Evolutionary conservation across 37 sponge, comb jelly and placozoan genomes (phyloP).

Genomic region (Corticium candelabrum): DNA sequence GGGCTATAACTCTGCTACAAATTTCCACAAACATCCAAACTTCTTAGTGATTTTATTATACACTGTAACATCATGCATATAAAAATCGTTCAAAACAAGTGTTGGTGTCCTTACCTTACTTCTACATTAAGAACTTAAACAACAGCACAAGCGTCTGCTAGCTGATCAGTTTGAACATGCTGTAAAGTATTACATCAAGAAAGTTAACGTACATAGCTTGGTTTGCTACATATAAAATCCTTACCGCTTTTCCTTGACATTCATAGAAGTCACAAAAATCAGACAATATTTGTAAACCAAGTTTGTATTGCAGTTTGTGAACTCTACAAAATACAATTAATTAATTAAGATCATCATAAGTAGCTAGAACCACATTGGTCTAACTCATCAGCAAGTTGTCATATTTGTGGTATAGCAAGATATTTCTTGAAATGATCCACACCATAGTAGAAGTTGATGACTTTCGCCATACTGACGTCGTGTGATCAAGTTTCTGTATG

Average conservation of each 20-base stretch:
- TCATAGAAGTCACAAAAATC: slow-evolving; percentile 60
- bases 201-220: slow-evolving; percentile 79
- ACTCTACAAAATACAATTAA: slow-evolving; percentile 24
- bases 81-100: too few species aligned
- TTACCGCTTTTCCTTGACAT: background rate
- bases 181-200: slow-evolving; percentile 59
- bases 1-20: too few species aligned
- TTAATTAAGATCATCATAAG: background rate
- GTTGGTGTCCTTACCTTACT: slow-evolving; percentile 7
- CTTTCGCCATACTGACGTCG: slow-evolving; percentile 64
- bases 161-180: too few species aligned
- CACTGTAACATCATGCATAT: too few species aligned
- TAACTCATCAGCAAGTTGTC: slow-evolving; percentile 39
- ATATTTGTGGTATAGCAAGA: slow-evolving; percentile 70
- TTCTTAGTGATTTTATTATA: too few species aligned
- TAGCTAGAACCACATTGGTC: background rate
- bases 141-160: slow-evolving; percentile 25
- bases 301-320: slow-evolving; percentile 50
- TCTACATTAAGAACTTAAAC: slow-evolving; percentile 8
- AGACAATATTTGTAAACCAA: slow-evolving; percentile 75
- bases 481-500: slow-evolving; percentile 31
- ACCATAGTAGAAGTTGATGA: slow-evolving; percentile 59
- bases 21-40: too few species aligned
- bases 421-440: slow-evolving; percentile 79
- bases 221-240: slow-evolving; percentile 55